phyloP scores from a whole-genome alignment of 2,888 invertebrate species.

The Microplitis deprimator region DNA sequence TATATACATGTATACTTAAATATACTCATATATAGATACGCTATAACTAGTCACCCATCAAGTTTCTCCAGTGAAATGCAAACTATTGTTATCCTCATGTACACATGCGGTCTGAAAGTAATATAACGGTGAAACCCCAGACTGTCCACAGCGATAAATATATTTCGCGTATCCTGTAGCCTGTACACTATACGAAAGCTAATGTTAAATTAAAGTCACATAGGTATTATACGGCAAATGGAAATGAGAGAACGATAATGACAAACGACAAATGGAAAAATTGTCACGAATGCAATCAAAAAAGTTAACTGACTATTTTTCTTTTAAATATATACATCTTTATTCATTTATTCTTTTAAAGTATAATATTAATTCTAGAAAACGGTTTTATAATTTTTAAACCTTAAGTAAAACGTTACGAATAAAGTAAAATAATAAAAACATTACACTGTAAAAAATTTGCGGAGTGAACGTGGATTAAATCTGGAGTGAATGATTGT shows the following conservation, averaged over 20 bases:
- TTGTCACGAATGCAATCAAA: constrained; percentile 2
- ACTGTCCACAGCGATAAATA: constrained; percentile 55
- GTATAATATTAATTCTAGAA: neutral
- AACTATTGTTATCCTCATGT: constrained; percentile 58
- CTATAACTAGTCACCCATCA: constrained; percentile 24
- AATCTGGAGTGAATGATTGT: too few species aligned
- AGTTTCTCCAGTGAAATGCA: constrained; percentile 66
- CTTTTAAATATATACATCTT: neutral
- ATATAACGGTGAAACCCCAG: constrained; percentile 56
- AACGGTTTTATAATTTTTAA: neutral
- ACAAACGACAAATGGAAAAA: constrained; percentile 32
- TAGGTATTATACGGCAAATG: constrained; percentile 7
- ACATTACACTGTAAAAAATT: neutral
- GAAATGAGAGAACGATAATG: constrained; percentile 46
- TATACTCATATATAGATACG: neutral
- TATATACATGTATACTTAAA: neutral
- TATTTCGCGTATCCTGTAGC: constrained; percentile 46
- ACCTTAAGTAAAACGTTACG: neutral
- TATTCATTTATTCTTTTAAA: neutral
- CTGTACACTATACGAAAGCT: constrained; percentile 7
- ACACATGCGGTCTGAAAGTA: constrained; percentile 54
- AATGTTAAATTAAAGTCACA: neutral
- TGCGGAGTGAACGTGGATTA: neutral
- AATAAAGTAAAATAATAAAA: neutral
- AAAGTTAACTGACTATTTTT: neutral